Conservation (phyloP, 2,797 vertebrate species). For the Galagoides demidoff region DNA sequence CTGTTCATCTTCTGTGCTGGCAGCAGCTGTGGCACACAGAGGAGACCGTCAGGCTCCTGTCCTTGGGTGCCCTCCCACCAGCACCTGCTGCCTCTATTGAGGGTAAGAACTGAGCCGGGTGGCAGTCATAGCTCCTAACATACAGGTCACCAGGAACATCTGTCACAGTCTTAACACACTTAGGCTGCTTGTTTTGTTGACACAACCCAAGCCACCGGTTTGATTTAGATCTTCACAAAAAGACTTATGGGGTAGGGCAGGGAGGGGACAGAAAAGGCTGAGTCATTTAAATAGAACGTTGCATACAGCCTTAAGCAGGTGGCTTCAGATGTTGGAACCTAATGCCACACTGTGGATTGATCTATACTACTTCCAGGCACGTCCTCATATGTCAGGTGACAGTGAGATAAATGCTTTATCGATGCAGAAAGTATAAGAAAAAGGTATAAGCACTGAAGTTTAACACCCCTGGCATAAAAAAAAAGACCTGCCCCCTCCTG, state of each 20-base stretch:
- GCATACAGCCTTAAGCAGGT: background rate
- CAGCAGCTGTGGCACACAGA: fast-evolving
- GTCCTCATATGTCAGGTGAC: fast-evolving
- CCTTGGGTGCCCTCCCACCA: background rate
- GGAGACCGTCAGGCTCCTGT: background rate
- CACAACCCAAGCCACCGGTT: background rate
- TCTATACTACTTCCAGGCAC: background rate
- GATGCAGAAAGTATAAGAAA: background rate
- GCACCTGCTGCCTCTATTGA: background rate
- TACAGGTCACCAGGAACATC: background rate
- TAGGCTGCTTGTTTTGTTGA: background rate
- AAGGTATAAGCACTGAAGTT: background rate
- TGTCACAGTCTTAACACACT: background rate
- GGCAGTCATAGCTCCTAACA: fast-evolving
- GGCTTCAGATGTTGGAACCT: background rate
- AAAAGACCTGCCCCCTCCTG: background rate
- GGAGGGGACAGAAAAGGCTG: background rate
- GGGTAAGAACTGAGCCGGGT: fast-evolving
- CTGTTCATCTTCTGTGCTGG: fast-evolving
- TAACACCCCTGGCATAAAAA: too few species aligned
- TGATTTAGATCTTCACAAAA: background rate
- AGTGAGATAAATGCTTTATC: background rate
- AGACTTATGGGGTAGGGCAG: background rate
- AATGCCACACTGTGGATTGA: background rate
- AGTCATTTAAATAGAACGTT: background rate